A percentile compares a stretch with the other conserved stretches of the same genome.
Conservation (phyloP, 53 echinoderm and acorn worm genomes). For the Actinopyga echinites region DNA sequence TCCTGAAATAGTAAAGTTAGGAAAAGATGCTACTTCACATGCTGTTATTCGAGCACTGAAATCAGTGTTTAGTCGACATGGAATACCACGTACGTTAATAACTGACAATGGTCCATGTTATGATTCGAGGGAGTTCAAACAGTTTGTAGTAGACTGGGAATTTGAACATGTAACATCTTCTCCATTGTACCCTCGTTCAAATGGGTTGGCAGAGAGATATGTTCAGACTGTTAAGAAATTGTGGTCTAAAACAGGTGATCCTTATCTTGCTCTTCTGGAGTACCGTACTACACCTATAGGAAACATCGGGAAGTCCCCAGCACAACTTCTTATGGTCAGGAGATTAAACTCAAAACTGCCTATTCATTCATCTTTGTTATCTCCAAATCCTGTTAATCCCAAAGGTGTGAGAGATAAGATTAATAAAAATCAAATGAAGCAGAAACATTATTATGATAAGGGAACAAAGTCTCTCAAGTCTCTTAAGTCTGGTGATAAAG, state of each 20-base stretch:
- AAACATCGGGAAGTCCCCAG: background rate
- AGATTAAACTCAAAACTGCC: constrained; percentile 7
- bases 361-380: background rate
- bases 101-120: no score
- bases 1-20: background rate
- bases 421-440: background rate
- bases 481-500: background rate
- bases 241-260: constrained; percentile 21
- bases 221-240: constrained; percentile 24
- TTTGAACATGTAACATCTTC: no score
- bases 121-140: no score
- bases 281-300: background rate
- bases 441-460: constrained; percentile 7
- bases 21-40: background rate
- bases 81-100: no score
- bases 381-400: background rate
- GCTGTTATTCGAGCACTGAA: background rate
- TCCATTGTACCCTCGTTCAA: background rate
- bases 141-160: no score
- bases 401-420: background rate
- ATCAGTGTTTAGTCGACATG: constrained; percentile 5
- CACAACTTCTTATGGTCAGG: constrained; percentile 12
- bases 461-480: no score
- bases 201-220: constrained; percentile 59
- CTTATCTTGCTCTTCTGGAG: constrained; percentile 11